Evolutionary conservation across 1,140 invertebrate species (phyloP), one percentile per base, ranked within the genome.

Genomic region (Mactra quadrangularis): DNA sequence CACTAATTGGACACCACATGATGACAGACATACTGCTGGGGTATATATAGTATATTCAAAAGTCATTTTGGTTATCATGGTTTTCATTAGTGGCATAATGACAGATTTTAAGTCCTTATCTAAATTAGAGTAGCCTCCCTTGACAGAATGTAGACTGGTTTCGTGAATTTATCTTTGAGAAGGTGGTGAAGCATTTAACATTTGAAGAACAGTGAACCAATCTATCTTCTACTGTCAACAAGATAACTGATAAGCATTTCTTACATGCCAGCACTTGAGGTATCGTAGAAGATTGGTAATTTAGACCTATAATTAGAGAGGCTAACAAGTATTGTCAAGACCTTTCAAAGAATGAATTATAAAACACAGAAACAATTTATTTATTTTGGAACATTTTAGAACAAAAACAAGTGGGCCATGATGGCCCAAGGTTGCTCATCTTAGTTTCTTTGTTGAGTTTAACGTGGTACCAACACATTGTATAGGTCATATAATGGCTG

Each of bases 91-190:
- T 31, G 17, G 22, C 4, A 29, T 68, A 68, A 47, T 68, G 64
- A 68, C 45, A 68, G 64, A 68, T 68, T 74, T 41, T 74, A 29
- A 17, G 27, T 13, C 22, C 52, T 74, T 74, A 74, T 74, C 71
- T 74, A 74, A 74, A 74, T 74, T 22, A 74, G 71, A 74, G 71
- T 57, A 52, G 71, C 35, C 71, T 74, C 71, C 71, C 71, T 35
- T 74, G 71, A 74, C 55, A 68, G 35, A 15, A 68, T 47, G 27
- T 52, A 52, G 64, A 68, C 64, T 68, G 64, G 41, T 50, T n/a
- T 68, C 64, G 4, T 41, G 45, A 41, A 68, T 68, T n/a, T 29
- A 68, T 50, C 64, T 68, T n/a, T 25, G 15, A 68, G 64, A 31
- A 68, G 33, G 64, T 68, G 64, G 45, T 50, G 64, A 68, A 47